phyloP scores from a whole-genome alignment of 2,113 vertebrate genomes.

The Callithrix jacchus region DNA sequence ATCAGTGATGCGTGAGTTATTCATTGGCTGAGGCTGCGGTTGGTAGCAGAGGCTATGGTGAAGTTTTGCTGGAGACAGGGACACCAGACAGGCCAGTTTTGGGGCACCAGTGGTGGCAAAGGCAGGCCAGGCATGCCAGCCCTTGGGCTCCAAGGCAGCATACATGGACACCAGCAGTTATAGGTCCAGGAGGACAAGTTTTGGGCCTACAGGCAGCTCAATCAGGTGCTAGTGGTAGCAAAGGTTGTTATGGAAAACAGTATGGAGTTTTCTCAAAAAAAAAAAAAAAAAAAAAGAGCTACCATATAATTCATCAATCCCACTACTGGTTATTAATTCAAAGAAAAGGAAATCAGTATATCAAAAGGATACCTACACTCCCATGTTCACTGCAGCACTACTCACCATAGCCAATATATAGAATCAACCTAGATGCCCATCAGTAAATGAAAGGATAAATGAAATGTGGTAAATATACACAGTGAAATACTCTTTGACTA shows the following conservation, averaged over 20 bases:
- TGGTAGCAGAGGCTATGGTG: background rate
- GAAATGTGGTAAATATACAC: background rate
- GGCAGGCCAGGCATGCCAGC: background rate
- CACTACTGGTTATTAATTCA: background rate
- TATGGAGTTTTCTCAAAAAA: background rate
- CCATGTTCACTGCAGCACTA: background rate
- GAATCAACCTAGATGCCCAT: background rate
- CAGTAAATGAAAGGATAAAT: background rate
- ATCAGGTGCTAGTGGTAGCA: background rate
- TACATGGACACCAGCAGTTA: background rate
- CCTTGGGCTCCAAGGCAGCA: background rate
- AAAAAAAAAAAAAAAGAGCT: background rate
- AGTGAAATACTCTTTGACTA: background rate
- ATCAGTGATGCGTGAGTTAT: background rate
- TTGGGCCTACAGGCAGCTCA: background rate
- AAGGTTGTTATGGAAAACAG: background rate
- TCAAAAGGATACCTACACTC: background rate
- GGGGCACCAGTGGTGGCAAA: background rate
- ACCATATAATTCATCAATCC: background rate
- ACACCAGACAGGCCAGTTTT: background rate
- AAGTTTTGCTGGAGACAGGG: background rate
- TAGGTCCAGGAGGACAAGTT: background rate
- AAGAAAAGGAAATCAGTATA: background rate
- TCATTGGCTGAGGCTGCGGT: background rate
- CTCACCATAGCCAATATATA: background rate